Evolutionary conservation across 2,797 vertebrate species (phyloP), one percentile per base, ranked within the genome.

Genomic region (Chromis chromis): DNA sequence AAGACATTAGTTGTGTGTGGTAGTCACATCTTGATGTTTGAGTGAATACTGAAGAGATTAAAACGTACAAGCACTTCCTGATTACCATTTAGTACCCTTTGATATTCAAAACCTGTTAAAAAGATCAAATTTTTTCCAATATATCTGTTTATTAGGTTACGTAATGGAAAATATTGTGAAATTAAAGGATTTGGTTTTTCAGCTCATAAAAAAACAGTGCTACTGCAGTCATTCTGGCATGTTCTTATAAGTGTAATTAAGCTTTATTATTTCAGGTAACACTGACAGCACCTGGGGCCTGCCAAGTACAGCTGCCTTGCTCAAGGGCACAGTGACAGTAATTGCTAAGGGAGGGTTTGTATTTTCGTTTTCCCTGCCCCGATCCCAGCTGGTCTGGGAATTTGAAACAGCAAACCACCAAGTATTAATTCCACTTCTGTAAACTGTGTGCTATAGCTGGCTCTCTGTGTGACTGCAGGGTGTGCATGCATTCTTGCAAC

Each of bases 361-460:
- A 58, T 82, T 88, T 76, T 25, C 61, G 24, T 50, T 79, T 78
- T 72, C 60, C 56, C 54, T 70, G 68, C 57, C 62, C 70, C 68
- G 73, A 89, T 85, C 78, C 74, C 82, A 86, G 86, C 80, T 85
- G 81, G 74, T 79, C 31, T 62, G 31, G 64, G 62, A 74, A 82
- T 84, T 72, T 79, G 61, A 84, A 85, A 79, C 75, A 74, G 58
- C 62, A 61, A 81, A 64, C 70, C 79, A 73, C 50, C 36, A 59
- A 75, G 62, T 65, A 73, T 68, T 59, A 71, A 65, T 75, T 74
- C 65, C 71, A 74, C 71, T 62, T 86, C 70, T 80, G 70, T 74
- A 70, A 82, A 77, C 25, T 66, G 52, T 59, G 39, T 31, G 17
- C 62, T 64, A 6, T 14, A 28, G 31, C 31, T 59, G 42, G 52